phyloP scores from a whole-genome alignment of 2,113 vertebrate species.

The Gopherus evgoodei region DNA sequence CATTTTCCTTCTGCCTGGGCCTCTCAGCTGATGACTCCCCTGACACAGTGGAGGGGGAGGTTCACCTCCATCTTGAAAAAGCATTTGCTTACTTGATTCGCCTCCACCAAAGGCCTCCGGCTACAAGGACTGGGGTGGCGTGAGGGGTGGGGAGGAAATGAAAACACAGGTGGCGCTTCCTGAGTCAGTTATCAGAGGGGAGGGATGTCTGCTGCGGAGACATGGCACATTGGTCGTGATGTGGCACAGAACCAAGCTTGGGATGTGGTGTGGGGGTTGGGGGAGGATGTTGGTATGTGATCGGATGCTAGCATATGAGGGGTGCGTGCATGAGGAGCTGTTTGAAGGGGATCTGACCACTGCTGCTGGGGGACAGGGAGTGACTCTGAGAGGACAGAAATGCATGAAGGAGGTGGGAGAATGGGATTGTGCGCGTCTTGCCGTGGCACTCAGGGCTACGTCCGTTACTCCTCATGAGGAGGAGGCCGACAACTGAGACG shows the following conservation, averaged over 20 bases:
- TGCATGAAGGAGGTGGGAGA: background rate
- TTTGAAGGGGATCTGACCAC: background rate
- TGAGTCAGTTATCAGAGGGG: background rate
- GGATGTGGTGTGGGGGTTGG: accelerated
- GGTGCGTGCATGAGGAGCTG: background rate
- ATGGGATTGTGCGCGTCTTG: background rate
- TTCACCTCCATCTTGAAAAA: slow-evolving; percentile 52
- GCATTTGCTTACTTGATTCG: slow-evolving; percentile 38
- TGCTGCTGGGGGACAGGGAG: background rate
- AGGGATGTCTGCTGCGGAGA: background rate
- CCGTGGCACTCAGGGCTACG: background rate
- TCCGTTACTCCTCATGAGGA: background rate
- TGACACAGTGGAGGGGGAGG: slow-evolving; percentile 12
- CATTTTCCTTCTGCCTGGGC: slow-evolving; percentile 6
- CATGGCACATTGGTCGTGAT: background rate
- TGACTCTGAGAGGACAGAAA: background rate
- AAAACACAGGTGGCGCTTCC: slow-evolving; percentile 68
- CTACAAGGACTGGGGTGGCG: background rate
- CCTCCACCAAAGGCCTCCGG: background rate
- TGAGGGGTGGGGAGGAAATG: slow-evolving; percentile 14
- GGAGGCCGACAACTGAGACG: background rate
- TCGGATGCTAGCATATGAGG: accelerated
- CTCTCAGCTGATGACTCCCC: slow-evolving; percentile 48
- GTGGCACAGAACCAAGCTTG: background rate
- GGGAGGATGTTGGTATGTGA: background rate